Evolutionary conservation across 2,888 invertebrate genomes (phyloP).

Genomic region (Chrysolina americana): DNA sequence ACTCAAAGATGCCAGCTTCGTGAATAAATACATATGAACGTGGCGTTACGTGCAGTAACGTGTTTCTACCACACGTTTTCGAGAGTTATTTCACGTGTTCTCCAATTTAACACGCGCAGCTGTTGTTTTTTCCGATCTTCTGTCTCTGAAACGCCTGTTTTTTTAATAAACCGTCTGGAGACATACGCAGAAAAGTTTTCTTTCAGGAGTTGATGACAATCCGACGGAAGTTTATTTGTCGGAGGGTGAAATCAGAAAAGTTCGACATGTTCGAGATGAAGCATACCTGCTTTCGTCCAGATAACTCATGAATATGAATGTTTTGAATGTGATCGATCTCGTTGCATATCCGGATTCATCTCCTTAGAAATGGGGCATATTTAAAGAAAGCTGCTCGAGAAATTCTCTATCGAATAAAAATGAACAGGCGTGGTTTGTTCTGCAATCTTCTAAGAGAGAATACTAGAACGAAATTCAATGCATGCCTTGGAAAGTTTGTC

Average conservation of each 20-base stretch:
- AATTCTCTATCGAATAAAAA: too few species aligned
- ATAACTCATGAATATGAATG: too few species aligned
- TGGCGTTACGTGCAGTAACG: conserved; percentile 5
- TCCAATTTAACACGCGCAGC: conserved; percentile 25
- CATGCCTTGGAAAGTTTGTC: too few species aligned
- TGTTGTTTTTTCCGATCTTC: conserved; percentile 27
- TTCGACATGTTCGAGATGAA: conserved; percentile 8
- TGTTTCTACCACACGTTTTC: conserved; percentile 6
- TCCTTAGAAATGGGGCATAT: too few species aligned
- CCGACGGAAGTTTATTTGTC: neutral
- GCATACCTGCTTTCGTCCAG: neutral
- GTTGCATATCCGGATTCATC: too few species aligned
- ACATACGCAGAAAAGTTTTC: neutral
- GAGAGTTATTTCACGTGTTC: conserved; percentile 26
- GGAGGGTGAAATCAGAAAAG: conserved; percentile 9
- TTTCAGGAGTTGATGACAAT: conserved; percentile 2
- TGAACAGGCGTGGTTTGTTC: too few species aligned
- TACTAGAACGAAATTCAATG: too few species aligned
- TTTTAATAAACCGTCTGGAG: conserved; percentile 17
- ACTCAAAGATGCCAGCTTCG: neutral
- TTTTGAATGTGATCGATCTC: too few species aligned
- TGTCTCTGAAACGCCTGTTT: conserved; percentile 9
- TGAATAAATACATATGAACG: conserved; percentile 27
- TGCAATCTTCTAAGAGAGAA: too few species aligned
- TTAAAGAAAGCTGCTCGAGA: too few species aligned